Percentiles rank a stretch among this genome's conserved stretches.
These are phyloP conservation scores for Dromaius novaehollandiae DNA, from an alignment of 2,113 vertebrate genomes.

Conservation along the genomic window DNA sequence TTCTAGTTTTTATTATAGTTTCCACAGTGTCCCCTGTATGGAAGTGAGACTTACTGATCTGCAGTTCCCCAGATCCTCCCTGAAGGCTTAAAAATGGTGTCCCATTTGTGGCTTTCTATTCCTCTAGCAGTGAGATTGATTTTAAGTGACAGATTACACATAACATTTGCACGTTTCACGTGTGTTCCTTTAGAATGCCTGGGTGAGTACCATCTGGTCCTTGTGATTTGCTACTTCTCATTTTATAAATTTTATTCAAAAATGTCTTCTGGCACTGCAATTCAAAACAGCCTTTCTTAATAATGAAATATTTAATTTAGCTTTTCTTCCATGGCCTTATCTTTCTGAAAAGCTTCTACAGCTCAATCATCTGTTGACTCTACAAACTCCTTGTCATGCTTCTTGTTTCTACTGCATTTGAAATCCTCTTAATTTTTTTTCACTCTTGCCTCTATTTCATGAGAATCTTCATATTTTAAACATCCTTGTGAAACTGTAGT, in stretches of 20 bases:
- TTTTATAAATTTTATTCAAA: slow-evolving; percentile 15
- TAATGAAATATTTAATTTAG: not conserved
- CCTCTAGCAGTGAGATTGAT: not conserved
- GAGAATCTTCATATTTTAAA: slow-evolving; percentile 6
- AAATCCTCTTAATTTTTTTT: not conserved
- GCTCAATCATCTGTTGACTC: not conserved
- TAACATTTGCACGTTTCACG: not conserved
- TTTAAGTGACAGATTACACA: slow-evolving; percentile 39
- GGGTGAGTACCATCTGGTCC: slow-evolving; percentile 5
- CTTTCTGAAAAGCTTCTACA: slow-evolving; percentile 13
- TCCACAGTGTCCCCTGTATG: not conserved
- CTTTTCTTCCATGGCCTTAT: not conserved
- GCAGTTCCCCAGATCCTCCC: not conserved
- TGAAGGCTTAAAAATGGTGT: not conserved
- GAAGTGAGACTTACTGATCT: not conserved
- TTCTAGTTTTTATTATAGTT: not conserved
- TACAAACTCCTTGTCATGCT: not conserved
- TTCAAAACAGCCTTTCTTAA: slow-evolving; percentile 4
- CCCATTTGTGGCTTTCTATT: slow-evolving; percentile 3
- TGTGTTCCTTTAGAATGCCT: not conserved
- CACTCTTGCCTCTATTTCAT: not conserved
- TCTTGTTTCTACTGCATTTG: slow-evolving; percentile 5
- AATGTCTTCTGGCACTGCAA: slow-evolving; percentile 33
- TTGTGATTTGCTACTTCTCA: slow-evolving; percentile 24
- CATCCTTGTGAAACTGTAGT: not conserved